Base-by-base conservation (phyloP, 2,797 vertebrate genomes). In the Lophius americanus region DNA sequence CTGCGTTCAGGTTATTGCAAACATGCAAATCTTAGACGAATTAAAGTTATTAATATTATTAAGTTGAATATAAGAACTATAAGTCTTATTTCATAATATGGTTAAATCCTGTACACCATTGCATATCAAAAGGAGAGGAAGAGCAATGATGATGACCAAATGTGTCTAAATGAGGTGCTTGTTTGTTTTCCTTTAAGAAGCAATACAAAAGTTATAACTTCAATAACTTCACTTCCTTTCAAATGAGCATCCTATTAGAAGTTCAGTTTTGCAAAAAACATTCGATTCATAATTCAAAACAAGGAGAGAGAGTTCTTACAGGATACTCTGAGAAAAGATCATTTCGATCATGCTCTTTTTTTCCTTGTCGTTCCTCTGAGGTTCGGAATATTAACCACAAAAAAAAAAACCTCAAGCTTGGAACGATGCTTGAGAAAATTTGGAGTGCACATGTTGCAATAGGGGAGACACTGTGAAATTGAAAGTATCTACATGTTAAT, bases 401-500 rank as follows among this genome's bases (percentile, higher is more conserved):
- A 23, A 32, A 13, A 60, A 23, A 6, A 49, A 43, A 43, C 12
- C 32, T 23, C 23, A 23, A 23, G 23, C 23, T 23, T 37, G 38
- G 23, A 83, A 67, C 38, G 63, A 46, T 6, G 50, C 64, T 76
- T 66, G 62, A 68, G 60, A 54, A 68, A 60, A 71, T 74, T 33
- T 70, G 32, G 58, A 64, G 68, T 7, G 51, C 32, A 60, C 38
- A 33, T 67, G 73, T 42, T 79, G 41, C 51, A 80, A 78, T 74
- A 70, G 80, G 64, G 66, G 59, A 53, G 59, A 79, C 53, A 62
- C 58, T 73, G 69, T 68, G 66, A 68, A 85, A 87, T 48, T 73
- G 51, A 84, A 85, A 84, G 82, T 13, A 53, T 39, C 60, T 42
- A 85, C 74, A 81, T 90, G 83, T 85, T 91, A 89, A 92, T 91